Conservation (phyloP, 2,113 vertebrate genomes). For the Chelonoidis abingdonii region DNA sequence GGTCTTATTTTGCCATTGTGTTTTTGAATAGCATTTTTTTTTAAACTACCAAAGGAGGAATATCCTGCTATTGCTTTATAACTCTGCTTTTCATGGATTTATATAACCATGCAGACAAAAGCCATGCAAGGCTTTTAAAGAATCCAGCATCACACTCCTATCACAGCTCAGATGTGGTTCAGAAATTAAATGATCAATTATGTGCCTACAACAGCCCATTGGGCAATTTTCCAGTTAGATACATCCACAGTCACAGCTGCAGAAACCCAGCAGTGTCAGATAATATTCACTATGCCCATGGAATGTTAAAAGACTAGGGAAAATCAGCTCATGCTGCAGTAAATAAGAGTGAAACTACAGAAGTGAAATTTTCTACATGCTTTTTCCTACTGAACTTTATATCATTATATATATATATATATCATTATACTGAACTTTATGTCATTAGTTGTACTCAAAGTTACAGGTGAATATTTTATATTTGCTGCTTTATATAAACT, state of each 20-base stretch:
- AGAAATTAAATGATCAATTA: slow-evolving; percentile 44
- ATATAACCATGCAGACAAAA: background rate
- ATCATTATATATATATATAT: background rate
- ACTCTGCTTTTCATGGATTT: background rate
- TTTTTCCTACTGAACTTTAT: background rate
- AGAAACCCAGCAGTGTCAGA: background rate
- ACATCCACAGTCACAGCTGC: background rate
- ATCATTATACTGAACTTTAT: background rate
- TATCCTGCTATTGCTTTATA: background rate
- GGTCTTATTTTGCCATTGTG: background rate
- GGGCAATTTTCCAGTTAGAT: slow-evolving; percentile 59
- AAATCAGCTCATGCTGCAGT: background rate
- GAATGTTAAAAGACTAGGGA: background rate
- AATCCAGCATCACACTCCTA: slow-evolving; percentile 33
- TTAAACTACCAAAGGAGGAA: background rate
- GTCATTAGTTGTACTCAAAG: background rate
- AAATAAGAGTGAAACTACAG: background rate
- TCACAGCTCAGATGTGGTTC: slow-evolving; percentile 24
- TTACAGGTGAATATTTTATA: background rate
- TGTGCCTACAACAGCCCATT: slow-evolving; percentile 4
- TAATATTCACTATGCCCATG: background rate
- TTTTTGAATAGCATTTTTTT: background rate
- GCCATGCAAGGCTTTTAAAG: slow-evolving; percentile 19
- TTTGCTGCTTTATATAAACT: background rate
- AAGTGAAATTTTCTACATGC: background rate